These are phyloP conservation scores for Emydoidea blandingii DNA, from an alignment of 2,797 vertebrate species.

Conservation along the genomic window DNA sequence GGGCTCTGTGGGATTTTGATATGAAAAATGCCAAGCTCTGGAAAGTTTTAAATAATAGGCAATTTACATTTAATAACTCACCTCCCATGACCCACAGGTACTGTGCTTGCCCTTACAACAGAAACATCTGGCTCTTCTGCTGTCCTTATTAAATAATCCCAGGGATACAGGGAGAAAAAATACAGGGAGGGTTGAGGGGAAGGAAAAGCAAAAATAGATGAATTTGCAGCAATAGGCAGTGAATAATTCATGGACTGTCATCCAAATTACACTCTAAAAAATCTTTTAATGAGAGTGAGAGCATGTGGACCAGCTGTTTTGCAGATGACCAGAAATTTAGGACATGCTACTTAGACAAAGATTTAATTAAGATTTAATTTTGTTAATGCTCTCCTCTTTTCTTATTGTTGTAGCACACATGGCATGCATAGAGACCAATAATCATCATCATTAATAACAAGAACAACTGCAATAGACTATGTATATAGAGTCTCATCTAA, in stretches of 20 bases:
- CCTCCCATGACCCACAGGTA: slow-evolving; percentile 69
- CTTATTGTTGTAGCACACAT: slow-evolving; percentile 75
- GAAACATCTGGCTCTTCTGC: slow-evolving; percentile 75
- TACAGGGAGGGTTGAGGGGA: slow-evolving; percentile 3
- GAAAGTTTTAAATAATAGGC: slow-evolving; percentile 54
- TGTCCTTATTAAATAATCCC: slow-evolving; percentile 72
- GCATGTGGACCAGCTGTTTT: slow-evolving; percentile 47
- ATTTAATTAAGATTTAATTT: slow-evolving; percentile 67
- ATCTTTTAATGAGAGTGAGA: slow-evolving; percentile 1
- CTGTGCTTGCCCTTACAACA: slow-evolving; percentile 55
- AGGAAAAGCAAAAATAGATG: slow-evolving; percentile 38
- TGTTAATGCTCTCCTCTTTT: slow-evolving; percentile 60
- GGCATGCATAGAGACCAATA: slow-evolving; percentile 77
- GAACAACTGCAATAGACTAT: slow-evolving; percentile 22
- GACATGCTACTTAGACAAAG: slow-evolving; percentile 67
- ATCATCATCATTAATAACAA: slow-evolving; percentile 55
- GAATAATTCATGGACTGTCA: slow-evolving; percentile 58
- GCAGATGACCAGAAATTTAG: slow-evolving; percentile 64
- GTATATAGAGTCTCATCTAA: slow-evolving; percentile 64
- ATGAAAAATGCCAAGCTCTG: slow-evolving; percentile 63
- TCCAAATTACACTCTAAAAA: slow-evolving; percentile 23
- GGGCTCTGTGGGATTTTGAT: slow-evolving; percentile 18
- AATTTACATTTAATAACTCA: slow-evolving; percentile 61
- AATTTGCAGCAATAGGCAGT: slow-evolving; percentile 20
- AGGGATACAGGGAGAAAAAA: slow-evolving; percentile 24